Conservation (phyloP, 2,113 vertebrate species). For the Halichoeres trimaculatus region DNA sequence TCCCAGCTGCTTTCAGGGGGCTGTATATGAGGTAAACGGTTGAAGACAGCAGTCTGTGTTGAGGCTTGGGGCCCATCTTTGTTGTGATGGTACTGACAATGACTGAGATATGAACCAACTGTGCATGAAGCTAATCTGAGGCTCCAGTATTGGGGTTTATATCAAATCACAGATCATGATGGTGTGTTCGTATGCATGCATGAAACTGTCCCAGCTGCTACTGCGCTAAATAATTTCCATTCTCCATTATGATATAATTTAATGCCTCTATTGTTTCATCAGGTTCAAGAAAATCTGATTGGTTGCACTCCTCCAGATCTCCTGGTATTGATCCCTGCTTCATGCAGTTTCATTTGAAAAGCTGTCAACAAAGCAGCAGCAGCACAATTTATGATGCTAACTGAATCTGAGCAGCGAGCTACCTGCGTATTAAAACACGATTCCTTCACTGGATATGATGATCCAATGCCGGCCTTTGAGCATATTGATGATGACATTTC, state of each 20-base stretch:
- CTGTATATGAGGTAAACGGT: slow-evolving; percentile 61
- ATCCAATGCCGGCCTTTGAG: slow-evolving; percentile 30
- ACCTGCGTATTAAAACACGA: slow-evolving; percentile 31
- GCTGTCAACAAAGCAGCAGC: slow-evolving; percentile 27
- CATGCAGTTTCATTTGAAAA: slow-evolving; percentile 35
- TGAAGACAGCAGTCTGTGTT: slow-evolving; percentile 49
- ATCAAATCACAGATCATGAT: slow-evolving; percentile 1
- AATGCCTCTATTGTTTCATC: slow-evolving; percentile 5
- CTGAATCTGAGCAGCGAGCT: slow-evolving; percentile 27
- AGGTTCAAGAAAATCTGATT: slow-evolving; percentile 7
- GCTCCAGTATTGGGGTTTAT: background rate
- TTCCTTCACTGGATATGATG: slow-evolving; percentile 18
- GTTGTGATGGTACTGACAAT: slow-evolving; percentile 6
- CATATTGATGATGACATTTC: slow-evolving; percentile 56
- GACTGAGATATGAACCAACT: slow-evolving; percentile 5
- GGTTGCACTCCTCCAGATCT: slow-evolving; percentile 6
- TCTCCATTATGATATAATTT: slow-evolving; percentile 6
- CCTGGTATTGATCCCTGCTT: slow-evolving; percentile 32
- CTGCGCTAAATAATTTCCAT: slow-evolving; percentile 25
- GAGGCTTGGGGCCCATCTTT: slow-evolving; percentile 32
- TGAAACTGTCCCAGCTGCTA: slow-evolving; percentile 12
- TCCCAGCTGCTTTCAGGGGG: slow-evolving; percentile 39
- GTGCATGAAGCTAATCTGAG: slow-evolving; percentile 7
- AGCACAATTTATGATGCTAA: slow-evolving; percentile 39
- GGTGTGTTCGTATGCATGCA: slow-evolving; percentile 24